Conservation (phyloP, 2,113 vertebrate genomes). For the Ctenomys sociabilis region DNA sequence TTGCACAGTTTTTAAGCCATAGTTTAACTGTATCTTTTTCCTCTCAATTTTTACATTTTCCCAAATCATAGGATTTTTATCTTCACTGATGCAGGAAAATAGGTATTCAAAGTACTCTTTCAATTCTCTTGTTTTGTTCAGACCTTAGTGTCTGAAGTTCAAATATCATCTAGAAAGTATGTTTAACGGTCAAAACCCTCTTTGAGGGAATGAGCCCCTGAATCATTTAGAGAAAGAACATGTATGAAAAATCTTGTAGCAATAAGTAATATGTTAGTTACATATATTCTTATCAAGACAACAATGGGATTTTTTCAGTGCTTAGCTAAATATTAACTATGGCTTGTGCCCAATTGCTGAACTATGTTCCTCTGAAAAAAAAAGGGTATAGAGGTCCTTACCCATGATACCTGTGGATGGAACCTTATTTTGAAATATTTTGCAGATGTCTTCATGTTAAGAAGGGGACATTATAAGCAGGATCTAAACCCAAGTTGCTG, state of each 20-base stretch:
- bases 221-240: neutral
- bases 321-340: neutral
- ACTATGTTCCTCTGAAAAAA: neutral
- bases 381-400: neutral
- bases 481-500: neutral
- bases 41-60: neutral
- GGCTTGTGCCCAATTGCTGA: neutral
- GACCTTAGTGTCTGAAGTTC: neutral
- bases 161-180: neutral
- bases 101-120: neutral
- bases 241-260: neutral
- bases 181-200: neutral
- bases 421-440: neutral
- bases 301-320: neutral
- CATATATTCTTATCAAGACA: neutral
- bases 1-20: neutral
- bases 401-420: neutral
- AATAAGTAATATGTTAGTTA: neutral
- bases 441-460: neutral
- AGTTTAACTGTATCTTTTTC: neutral
- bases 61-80: neutral
- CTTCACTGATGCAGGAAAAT: neutral
- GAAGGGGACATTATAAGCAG: neutral
- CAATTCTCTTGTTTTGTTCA: slow-evolving; percentile 5
- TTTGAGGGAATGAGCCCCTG: neutral